Evolutionary conservation across 2,113 vertebrate species (phyloP), one percentile per base, ranked within the genome.

Genomic region (Rhinoderma darwinii): DNA sequence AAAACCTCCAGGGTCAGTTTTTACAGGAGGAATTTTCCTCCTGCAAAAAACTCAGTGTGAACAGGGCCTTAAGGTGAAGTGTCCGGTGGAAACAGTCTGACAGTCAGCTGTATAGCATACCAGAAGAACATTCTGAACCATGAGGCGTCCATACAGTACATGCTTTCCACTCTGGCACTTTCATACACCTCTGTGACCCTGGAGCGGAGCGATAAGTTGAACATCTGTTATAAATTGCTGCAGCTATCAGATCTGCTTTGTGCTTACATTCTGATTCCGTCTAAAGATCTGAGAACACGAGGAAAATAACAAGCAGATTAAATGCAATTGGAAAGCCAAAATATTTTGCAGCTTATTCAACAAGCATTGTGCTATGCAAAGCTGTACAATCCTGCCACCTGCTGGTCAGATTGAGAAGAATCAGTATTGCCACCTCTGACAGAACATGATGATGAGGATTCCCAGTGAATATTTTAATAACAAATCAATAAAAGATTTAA

Each of bases 311-410:
- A 59, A 59, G n/a, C 22, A n/a, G 63, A 32, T 32, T 2, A 68
- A 30, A 68, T 61, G n/a, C 22, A n/a, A 4, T 61, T 61, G 56
- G n/a, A 25, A 32, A 68, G 10, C 14, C 61, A 30, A 66, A 66
- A 5, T 20, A 5, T 18, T 47, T 47, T 6, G 14, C 14, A 47
- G 44, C 44, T 47, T 47, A 47, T 47, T 47, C 44, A 47, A 47
- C 54, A 56, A 5, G 18, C 18, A 5, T 18, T 56, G 54, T 5
- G 18, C 54, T 18, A 1, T 56, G 54, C 54, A 70, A 68, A 32
- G 43, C 39, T 37, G 56, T 84, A 41, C 68, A 39, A n/a, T 74
- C 27, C 20, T 50, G 82, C 82, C 82, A 35, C 73, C 82, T 84
- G 47, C 68, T 84, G 82, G 44, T 43, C 68, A 74, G 2, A 51